A percentile compares a stretch with the other conserved stretches of the same genome.
Evolutionary conservation across 2,797 vertebrate species (phyloP).

Genomic region (Coregonus sp.): DNA sequence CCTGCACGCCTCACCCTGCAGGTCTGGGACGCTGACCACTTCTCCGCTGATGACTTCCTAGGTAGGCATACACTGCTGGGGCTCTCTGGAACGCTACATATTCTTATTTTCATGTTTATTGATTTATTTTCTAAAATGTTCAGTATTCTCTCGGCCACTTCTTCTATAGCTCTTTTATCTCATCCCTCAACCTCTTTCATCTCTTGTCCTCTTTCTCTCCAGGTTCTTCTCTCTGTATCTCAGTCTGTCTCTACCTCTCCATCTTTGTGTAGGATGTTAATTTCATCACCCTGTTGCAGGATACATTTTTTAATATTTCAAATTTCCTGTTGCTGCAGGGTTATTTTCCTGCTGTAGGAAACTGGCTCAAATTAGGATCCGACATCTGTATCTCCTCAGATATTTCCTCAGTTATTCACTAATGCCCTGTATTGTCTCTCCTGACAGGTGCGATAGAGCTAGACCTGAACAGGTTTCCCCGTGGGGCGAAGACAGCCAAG

Average conservation of each 20-base stretch:
- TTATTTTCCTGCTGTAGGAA: too few relatives aligned
- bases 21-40: conserved; percentile 98
- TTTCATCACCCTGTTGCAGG: too few relatives aligned
- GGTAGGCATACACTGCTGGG: conserved; percentile 69
- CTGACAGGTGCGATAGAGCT: conserved; percentile 90
- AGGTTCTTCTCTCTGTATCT: too few relatives aligned
- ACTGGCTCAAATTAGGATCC: too few relatives aligned
- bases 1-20: conserved; percentile 94
- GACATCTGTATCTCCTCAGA: background rate
- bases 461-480: conserved; percentile 92
- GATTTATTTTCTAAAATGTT: background rate
- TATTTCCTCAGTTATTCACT: background rate
- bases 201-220: too few relatives aligned
- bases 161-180: background rate
- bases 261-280: background rate
- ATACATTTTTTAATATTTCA: too few relatives aligned
- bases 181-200: background rate
- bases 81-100: background rate
- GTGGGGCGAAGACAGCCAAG: conserved; percentile 94
- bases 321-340: too few relatives aligned
- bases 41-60: conserved; percentile 95
- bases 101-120: background rate
- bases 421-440: background rate
- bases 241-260: too few relatives aligned
- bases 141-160: background rate